Base-by-base conservation (phyloP, 2,113 vertebrate genomes). In the Rhinolophus sinicus region DNA sequence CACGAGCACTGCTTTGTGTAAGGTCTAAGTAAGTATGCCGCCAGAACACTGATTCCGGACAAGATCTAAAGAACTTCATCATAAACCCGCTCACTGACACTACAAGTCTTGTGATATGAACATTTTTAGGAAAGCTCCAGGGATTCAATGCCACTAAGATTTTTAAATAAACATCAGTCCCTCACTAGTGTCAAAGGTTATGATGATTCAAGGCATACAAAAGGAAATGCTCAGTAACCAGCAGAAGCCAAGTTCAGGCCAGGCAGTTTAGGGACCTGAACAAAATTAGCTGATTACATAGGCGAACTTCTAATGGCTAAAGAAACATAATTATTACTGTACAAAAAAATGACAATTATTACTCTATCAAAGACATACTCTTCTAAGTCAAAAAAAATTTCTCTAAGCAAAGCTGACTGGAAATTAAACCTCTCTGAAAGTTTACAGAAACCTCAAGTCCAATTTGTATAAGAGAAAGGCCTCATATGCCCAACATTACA, bases 111-210 rank as follows among this genome's bases (percentile, higher is more conserved):
- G 7, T 19, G 89, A 24, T 65, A 88, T 64, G 47, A 92, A 56
- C 81, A 67, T 50, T 50, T 62, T 93, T 35, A 95, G 19, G 12
- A 92, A 91, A 64, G 58, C 64, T 50, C 80, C 56, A 67, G 60
- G 65, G 62, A 92, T 28, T 81, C 87, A 80, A 84, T 26, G 76
- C 40, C 87, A 97, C 65, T 8, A 84, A 92, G 40, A 92, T 52
- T 93, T 82, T 90, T 38, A 96, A 96, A 95, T 72, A 96, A 96
- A 92, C 73, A 75, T 12, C 54, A 90, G 64, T 82, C 26, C 75
- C 65, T 96, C 78, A 58, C 69, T 69, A 76, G 89, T 89, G 88
- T 96, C 95, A 98, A 97, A 97, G 90, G 95, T 90, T 95, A 95
- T 58, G 58, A 72, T 78, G 80, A 95, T 70, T 94, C 86, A 93